Base-by-base conservation (phyloP, 2,888 invertebrate genomes). In the Papilio gigon region DNA sequence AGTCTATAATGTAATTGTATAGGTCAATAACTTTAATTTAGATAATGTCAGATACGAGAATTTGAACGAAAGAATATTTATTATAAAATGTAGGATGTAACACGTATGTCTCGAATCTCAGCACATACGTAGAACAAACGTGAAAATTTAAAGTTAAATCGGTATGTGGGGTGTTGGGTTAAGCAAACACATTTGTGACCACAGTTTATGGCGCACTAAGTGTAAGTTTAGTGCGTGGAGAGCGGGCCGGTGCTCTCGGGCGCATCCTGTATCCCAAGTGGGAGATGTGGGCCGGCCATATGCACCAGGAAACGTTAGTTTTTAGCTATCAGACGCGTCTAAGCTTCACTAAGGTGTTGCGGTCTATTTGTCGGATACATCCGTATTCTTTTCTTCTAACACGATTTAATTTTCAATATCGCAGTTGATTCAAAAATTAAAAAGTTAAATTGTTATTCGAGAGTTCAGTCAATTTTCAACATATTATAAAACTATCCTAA, bases 261-360 rank as follows among this genome's bases (percentile, higher is more conserved):
- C 77, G 84, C 86, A 90, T 91, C 90, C 91, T 89, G 90, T 88
- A 85, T 86, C 84, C 83, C 75, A 80, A 84, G 82, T 78, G 77
- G 79, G 83, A 76, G 81, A 87, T 86, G 86, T 88, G 83, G 86
- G 86, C 81, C 86, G 84, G 76, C 78, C 79, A 81, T 83, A 87
- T 89, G 77, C 86, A 88, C 86, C 86, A 84, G 90, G 90, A 84
- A 88, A 90, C 88, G 87, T 87, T 80, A 85, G 89, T 88, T 90
- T 89, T 88, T 82, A 89, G 87, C 81, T 84, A 86, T 87, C 85
- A 88, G 79, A 86, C 84, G 84, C 87, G 82, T 78, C 83, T 83
- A 80, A 80, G 79, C 80, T 84, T 84, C 84, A 84, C 81, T 80
- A 78, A 84, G 82, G 77, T 82, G 88, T 87, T 89, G 81, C 85